Evolutionary conservation across 2,888 invertebrate species (phyloP), one percentile per base, ranked within the genome.

Genomic region (Euplexia lucipara): DNA sequence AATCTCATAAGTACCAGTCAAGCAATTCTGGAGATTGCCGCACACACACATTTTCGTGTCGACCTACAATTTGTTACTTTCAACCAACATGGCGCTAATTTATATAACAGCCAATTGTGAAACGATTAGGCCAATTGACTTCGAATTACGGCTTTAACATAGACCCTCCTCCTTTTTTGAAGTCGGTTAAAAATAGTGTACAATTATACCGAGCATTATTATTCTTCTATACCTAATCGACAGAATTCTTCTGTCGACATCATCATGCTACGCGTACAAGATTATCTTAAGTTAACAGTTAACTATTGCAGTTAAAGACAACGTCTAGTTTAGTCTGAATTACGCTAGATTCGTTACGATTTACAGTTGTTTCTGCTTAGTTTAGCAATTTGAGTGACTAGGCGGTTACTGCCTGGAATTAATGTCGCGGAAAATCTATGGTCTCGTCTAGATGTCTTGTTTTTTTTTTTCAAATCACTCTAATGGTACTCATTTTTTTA

Each of bases 91-190:
- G 44, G 68, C 58, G 66, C 48, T 77, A 75, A 79, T 79, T 67
- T 61, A 79, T 77, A 42, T 53, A 63, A 30, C 35, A 45, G 44
- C 52, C 78, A 79, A 79, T 79, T 79, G 79, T 70, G 58, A 54
- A 76, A 63, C 76, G 58, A 68, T 79, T 73, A 70, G 42, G 39
- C 47, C 78, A 79, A 79, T 79, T 79, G 73, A 70, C 51, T 76
- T 32, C 48, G 39, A 69, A 64, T 78, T 64, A 75, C 35, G n/a
- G 37, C 60, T 56, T 69, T 69, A n/a, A n/a, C n/a, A n/a, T n/a
- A n/a, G n/a, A n/a, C n/a, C n/a, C n/a, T n/a, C n/a, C n/a, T n/a
- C n/a, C n/a, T n/a, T n/a, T n/a, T n/a, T n/a, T n/a, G n/a, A n/a
- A n/a, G n/a, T n/a, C n/a, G n/a, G n/a, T n/a, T n/a, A n/a, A n/a